Base-by-base conservation (phyloP, 2,113 vertebrate genomes). In the Onychostruthus taczanowskii region DNA sequence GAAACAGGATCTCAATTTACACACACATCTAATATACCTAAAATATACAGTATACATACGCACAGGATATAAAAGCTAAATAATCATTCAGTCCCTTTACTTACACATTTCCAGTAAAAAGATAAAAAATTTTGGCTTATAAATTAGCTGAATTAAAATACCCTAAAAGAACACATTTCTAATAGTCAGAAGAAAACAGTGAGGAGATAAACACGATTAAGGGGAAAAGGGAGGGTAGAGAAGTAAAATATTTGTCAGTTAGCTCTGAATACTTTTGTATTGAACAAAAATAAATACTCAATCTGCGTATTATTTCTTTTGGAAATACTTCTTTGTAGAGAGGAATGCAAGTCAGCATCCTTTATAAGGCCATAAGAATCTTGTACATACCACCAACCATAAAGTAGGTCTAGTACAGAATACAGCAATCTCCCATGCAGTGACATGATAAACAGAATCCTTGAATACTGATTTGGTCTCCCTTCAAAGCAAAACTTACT, bases 241-340 rank as follows among this genome's bases (percentile, higher is more conserved):
- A 87, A 86, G 37, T 19, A 59, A 80, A 88, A 68, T 75, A 81
- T 61, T 90, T 93, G 22, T 61, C 68, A 58, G 68, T 84, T 81
- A 86, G 58, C 26, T 88, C 69, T 30, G 74, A 90, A 96, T 56
- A 79, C 26, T 78, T 95, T 33, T 52, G 9, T 59, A 88, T 22
- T 63, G 55, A 90, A 90, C 43, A 78, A 94, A 94, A 92, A 90
- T 56, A 89, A 91, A 85, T 86, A 87, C 27, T 33, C 52, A 19
- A 30, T 50, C 56, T 81, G 20, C 0, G 0, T 53, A 55, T 72
- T 90, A 84, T 87, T 94, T 84, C 68, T 87, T 92, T 56, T 78
- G 76, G 72, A 93, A 92, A 75, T 52, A 72, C 11, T 86, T 70
- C 72, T 67, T 74, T 62, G 63, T 47, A 84, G 27, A 79, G 43